These are phyloP conservation scores for Amphiura filiformis DNA, from an alignment of 35 echinoderm and acorn worm species.

Conservation along the genomic window DNA sequence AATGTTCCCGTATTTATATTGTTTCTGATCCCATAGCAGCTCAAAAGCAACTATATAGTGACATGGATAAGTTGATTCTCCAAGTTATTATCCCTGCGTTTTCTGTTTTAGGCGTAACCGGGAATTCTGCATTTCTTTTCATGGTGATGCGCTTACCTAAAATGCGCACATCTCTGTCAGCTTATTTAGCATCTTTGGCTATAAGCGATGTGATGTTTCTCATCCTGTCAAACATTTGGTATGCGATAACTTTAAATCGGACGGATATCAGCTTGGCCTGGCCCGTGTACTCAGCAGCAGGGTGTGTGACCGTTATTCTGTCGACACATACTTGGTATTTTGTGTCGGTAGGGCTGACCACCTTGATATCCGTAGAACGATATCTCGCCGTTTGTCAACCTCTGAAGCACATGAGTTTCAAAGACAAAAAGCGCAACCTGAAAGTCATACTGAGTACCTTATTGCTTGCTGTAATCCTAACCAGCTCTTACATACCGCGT, in stretches of 20 bases:
- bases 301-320: neutral
- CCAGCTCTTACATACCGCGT: neutral
- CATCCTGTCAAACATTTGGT: neutral
- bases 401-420: neutral
- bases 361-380: neutral
- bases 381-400: neutral
- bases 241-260: neutral
- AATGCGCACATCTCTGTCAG: neutral
- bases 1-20: neutral
- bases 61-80: neutral
- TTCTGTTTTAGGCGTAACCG: neutral
- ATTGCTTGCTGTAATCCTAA: neutral
- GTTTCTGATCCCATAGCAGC: neutral
- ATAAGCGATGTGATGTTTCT: neutral
- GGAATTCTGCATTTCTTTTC: neutral
- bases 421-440: neutral
- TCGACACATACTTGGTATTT: neutral
- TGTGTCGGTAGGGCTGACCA: neutral
- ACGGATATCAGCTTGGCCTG: neutral
- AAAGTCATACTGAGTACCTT: no score
- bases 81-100: neutral
- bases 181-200: neutral
- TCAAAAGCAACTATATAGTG: neutral
- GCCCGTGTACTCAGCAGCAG: neutral
- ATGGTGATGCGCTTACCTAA: neutral